phyloP scores from a whole-genome alignment of 2,113 vertebrate species.

The Antechinus stuartii region DNA sequence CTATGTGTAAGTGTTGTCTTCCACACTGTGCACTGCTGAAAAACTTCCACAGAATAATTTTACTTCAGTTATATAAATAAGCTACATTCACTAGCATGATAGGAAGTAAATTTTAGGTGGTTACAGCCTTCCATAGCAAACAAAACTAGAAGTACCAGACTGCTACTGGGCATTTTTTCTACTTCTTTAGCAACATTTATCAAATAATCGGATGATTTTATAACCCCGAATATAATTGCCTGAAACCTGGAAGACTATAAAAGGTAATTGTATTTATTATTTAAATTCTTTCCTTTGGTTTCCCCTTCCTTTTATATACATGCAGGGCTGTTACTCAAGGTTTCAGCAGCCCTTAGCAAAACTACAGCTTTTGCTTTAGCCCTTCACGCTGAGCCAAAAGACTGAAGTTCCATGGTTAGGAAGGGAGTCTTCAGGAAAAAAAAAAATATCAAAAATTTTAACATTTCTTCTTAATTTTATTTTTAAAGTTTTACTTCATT shows the following conservation, averaged over 20 bases:
- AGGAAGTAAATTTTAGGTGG: background rate
- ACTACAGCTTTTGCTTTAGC: constrained; percentile 9
- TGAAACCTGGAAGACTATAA: constrained; percentile 18
- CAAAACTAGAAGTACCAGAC: background rate
- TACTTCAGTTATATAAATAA: background rate
- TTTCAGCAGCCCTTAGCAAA: constrained; percentile 19
- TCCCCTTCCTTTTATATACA: constrained; percentile 41
- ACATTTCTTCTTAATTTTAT: constrained; percentile 42
- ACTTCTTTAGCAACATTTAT: background rate
- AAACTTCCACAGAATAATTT: background rate
- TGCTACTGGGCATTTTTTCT: background rate
- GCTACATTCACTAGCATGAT: background rate
- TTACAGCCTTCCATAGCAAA: background rate
- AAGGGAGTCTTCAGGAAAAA: constrained; percentile 43
- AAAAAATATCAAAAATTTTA: constrained; percentile 35
- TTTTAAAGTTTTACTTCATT: constrained; percentile 49
- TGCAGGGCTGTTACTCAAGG: constrained; percentile 60
- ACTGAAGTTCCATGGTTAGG: constrained; percentile 52
- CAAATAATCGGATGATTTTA: background rate
- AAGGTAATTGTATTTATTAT: constrained; percentile 46
- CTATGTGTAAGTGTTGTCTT: background rate
- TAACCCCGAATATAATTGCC: constrained; percentile 28
- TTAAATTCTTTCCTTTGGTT: constrained; percentile 33
- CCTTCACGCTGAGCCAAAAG: constrained; percentile 47
- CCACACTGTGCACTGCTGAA: background rate